phyloP scores from a whole-genome alignment of 2,113 vertebrate genomes.

The Archocentrus centrarchus region DNA sequence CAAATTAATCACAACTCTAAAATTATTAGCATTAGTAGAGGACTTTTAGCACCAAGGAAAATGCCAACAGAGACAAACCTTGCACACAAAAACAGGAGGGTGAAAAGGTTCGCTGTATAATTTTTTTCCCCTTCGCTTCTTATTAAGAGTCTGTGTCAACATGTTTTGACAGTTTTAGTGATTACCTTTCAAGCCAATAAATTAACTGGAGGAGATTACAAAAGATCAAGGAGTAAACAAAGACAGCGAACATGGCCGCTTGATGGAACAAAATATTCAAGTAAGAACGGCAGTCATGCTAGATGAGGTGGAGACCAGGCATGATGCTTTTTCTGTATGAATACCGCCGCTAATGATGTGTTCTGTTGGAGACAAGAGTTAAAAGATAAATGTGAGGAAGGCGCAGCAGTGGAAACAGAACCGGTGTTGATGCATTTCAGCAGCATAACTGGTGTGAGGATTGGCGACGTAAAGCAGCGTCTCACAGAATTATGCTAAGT shows the following conservation, averaged over 20 bases:
- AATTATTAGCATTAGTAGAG: background rate
- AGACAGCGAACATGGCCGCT: constrained; percentile 12
- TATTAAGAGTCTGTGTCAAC: constrained; percentile 12
- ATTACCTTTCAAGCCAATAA: constrained; percentile 37
- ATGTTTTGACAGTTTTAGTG: constrained; percentile 14
- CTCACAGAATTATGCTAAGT: background rate
- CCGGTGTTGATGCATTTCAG: background rate
- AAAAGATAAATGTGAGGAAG: background rate
- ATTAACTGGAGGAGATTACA: constrained; percentile 12
- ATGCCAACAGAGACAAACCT: background rate
- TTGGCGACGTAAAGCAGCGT: background rate
- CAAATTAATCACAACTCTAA: background rate
- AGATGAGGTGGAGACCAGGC: background rate
- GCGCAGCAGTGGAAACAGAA: background rate
- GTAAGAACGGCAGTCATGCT: background rate
- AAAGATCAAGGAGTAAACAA: constrained; percentile 23
- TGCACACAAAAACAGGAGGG: background rate
- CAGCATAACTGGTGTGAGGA: background rate
- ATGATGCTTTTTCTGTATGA: background rate
- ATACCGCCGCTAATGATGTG: background rate
- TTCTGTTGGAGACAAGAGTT: background rate
- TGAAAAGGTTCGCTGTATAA: background rate
- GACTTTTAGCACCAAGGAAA: background rate
- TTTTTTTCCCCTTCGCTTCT: background rate
- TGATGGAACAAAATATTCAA: background rate